Evolutionary conservation across 2,113 vertebrate species (phyloP), one percentile per base, ranked within the genome.

Genomic region (Peromyscus maniculatus): DNA sequence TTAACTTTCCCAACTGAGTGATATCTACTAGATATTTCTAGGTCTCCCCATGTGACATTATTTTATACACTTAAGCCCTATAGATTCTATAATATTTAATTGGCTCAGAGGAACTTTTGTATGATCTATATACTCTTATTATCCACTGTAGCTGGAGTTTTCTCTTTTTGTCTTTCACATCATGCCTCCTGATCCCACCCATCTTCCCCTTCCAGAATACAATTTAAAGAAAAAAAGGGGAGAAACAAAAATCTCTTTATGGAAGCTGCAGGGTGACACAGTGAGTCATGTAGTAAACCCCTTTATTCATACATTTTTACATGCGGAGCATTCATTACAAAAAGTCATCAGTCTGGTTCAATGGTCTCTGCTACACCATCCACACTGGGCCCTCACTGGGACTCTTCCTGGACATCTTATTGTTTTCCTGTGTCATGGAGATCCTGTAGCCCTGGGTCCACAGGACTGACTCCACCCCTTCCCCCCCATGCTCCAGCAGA

Each of bases 21-120:
- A 28, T 36, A 46, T 91, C 66, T 59, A 26, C 4, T 89, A 52
- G 33, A 3, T 91, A 36, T 64, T 55, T 36, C 17, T 57, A 91
- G 59, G 12, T 87, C 10, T 5, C 77, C 7, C 17, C 26, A 64
- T 5, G 24, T 66, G 10, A 3, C 59, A 75, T 46, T 87, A 57
- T 82, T 95, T 93, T 94, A 89, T 59, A 22, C 22, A 72, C 19
- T 72, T 95, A 62, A 92, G 92, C 64, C 0, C 15, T 82, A 28
- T 77, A 2, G 10, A 66, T 9, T 92, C 5, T 80, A 52, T 36
- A 84, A 77, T 89, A 80, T 5, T 10, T 19, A 69, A 9, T 90
- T 33, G 21, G 21, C 69, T 91, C 9, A 7, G 15, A 87, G 26
- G 66, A 72, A 28, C 22, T 77, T 89, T 86, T 62, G 75, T 55